Percentiles rank a stretch among this genome's conserved stretches.
These are phyloP conservation scores for Crenichthys baileyi DNA, from an alignment of 2,797 vertebrate species.

Conservation along the genomic window DNA sequence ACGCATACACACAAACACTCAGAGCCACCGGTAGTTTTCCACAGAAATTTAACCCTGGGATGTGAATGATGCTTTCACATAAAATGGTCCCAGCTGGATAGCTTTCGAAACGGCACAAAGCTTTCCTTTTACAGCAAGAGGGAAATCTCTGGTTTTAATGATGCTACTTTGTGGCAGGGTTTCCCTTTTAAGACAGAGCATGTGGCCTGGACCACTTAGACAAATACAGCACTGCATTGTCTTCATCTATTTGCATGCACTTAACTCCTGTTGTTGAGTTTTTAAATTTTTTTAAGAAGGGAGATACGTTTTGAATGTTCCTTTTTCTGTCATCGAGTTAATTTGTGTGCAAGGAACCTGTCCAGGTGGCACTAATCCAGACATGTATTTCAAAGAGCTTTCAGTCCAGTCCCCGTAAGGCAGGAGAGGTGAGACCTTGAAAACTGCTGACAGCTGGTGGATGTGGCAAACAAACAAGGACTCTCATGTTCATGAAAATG, in stretches of 20 bases:
- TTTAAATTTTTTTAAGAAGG: not conserved
- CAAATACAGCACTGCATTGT: slow-evolving; percentile 37
- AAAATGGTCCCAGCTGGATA: slow-evolving; percentile 53
- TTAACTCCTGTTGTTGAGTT: not conserved
- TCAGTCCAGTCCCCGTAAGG: not conserved
- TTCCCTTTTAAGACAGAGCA: slow-evolving; percentile 42
- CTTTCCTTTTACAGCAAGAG: slow-evolving; percentile 47
- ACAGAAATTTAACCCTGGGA: slow-evolving; percentile 56
- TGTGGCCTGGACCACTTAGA: slow-evolving; percentile 1
- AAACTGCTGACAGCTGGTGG: slow-evolving; percentile 1
- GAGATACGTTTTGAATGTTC: not conserved
- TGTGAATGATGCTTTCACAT: slow-evolving; percentile 77
- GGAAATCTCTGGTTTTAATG: slow-evolving; percentile 51
- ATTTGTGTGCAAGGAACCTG: not conserved
- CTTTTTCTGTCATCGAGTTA: slow-evolving; percentile 7
- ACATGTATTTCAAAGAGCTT: slow-evolving; percentile 8
- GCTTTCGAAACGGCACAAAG: slow-evolving; percentile 60
- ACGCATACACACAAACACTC: slow-evolving; percentile 10
- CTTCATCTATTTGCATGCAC: slow-evolving; percentile 11
- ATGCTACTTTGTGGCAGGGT: slow-evolving; percentile 43
- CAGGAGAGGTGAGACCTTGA: not conserved
- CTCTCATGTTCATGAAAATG: slow-evolving; percentile 3
- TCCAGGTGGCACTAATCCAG: slow-evolving; percentile 8
- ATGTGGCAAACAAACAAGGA: not conserved
- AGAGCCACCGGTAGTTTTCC: slow-evolving; percentile 72